A percentile compares a stretch with the other conserved stretches of the same genome.
phyloP scores from a whole-genome alignment of 2,888 invertebrate genomes.

The Nasonia oneida region DNA sequence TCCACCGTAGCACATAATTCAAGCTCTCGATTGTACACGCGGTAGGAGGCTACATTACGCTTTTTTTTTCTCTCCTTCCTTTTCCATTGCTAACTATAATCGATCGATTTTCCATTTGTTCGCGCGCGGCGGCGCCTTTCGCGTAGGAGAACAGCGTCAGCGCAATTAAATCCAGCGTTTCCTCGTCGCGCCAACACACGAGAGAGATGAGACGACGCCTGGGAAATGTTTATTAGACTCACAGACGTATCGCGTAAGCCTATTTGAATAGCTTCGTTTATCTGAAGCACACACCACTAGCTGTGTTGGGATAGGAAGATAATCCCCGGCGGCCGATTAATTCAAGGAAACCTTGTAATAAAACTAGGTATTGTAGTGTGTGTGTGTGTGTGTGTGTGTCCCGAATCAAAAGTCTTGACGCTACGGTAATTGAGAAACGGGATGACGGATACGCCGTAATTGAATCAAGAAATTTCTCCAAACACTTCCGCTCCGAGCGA shows the following conservation, averaged over 20 bases:
- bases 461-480: constrained; percentile 18
- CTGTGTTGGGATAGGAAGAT: background rate
- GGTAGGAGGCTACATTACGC: background rate
- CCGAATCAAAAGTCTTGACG: background rate
- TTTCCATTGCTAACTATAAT: background rate
- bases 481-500: background rate
- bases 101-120: background rate
- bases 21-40: background rate
- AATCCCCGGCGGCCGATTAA: background rate
- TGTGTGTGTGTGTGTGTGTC: no score
- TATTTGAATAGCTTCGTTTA: background rate
- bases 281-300: background rate
- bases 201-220: background rate
- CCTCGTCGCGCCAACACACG: background rate
- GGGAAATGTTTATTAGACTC: background rate
- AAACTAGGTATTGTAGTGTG: background rate
- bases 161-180: constrained; percentile 15
- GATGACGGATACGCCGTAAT: background rate
- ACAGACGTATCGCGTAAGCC: background rate
- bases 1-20: background rate
- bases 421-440: background rate
- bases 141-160: background rate
- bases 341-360: background rate
- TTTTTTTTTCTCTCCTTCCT: no score
- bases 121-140: background rate